These are phyloP conservation scores for Pocillopora verrucosa DNA, from an alignment of 64 coral and sea anemone genomes.

Conservation along the genomic window DNA sequence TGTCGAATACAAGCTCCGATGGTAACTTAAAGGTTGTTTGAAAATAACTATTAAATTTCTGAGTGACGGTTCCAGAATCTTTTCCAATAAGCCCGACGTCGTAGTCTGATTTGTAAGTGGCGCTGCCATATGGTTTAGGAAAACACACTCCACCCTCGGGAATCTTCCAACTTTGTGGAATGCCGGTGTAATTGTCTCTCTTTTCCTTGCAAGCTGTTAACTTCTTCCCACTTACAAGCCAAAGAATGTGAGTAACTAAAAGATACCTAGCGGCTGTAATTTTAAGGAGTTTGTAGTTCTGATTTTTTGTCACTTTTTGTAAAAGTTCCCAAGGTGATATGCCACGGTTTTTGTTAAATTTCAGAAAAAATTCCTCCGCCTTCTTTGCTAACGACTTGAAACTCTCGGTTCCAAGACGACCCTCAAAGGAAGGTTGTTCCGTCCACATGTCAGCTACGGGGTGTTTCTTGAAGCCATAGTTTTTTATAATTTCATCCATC, in stretches of 20 bases:
- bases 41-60: slow-evolving; percentile 68
- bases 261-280: slow-evolving; percentile 71
- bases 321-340: not conserved
- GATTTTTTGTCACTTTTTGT: not conserved
- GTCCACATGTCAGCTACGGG: not conserved
- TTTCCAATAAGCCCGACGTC: slow-evolving; percentile 63
- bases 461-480: slow-evolving; percentile 28
- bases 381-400: not conserved
- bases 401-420: not conserved
- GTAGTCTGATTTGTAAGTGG: slow-evolving; percentile 55
- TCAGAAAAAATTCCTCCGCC: slow-evolving; percentile 21
- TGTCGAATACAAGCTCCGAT: slow-evolving; percentile 49
- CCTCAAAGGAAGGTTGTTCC: not conserved
- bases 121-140: slow-evolving; percentile 60
- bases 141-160: slow-evolving; percentile 26
- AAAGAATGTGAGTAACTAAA: slow-evolving; percentile 49
- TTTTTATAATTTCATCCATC: slow-evolving; percentile 34
- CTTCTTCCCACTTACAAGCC: not conserved
- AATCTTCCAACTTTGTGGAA: not conserved
- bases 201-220: not conserved
- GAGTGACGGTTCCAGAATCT: slow-evolving; percentile 24
- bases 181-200: not conserved
- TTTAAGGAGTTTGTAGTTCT: slow-evolving; percentile 4
- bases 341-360: not conserved
- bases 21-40: slow-evolving; percentile 9